Percentiles rank a stretch among this genome's conserved stretches.
phyloP scores from a whole-genome alignment of 2,888 invertebrate species.

The Kryphioiulus occultus region DNA sequence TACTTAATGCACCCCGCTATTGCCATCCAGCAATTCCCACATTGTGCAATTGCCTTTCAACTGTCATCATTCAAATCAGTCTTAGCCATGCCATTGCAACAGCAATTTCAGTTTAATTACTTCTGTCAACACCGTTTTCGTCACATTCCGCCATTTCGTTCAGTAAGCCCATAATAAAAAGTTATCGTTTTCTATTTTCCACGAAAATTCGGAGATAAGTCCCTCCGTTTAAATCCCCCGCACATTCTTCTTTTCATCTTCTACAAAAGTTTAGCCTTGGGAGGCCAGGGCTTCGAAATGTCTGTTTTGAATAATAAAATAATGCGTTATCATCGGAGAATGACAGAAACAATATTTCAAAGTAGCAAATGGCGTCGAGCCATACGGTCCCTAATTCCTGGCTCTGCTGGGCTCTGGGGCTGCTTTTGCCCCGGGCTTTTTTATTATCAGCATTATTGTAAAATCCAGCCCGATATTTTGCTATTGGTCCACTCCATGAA shows the following conservation, averaged over 20 bases:
- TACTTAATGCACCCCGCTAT: no score
- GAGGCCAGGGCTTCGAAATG: slow-evolving; percentile 20
- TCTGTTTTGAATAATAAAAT: slow-evolving; percentile 39
- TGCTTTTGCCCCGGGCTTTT: background rate
- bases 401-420: background rate
- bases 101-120: background rate
- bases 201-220: background rate
- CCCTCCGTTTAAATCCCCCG: background rate
- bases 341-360: slow-evolving; percentile 40
- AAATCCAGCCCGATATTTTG: slow-evolving; percentile 1
- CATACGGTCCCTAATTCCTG: background rate
- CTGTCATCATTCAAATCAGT: no score
- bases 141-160: background rate
- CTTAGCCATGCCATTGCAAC: no score
- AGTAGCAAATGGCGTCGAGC: background rate
- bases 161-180: background rate
- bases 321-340: background rate
- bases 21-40: no score
- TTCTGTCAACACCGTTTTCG: background rate
- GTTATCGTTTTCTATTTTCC: background rate
- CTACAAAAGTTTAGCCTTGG: background rate
- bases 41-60: no score
- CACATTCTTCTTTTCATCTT: background rate
- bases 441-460: slow-evolving; percentile 33
- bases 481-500: slow-evolving; percentile 36